Conservation (phyloP, 2,113 vertebrate species). For the Odocoileus virginianus region DNA sequence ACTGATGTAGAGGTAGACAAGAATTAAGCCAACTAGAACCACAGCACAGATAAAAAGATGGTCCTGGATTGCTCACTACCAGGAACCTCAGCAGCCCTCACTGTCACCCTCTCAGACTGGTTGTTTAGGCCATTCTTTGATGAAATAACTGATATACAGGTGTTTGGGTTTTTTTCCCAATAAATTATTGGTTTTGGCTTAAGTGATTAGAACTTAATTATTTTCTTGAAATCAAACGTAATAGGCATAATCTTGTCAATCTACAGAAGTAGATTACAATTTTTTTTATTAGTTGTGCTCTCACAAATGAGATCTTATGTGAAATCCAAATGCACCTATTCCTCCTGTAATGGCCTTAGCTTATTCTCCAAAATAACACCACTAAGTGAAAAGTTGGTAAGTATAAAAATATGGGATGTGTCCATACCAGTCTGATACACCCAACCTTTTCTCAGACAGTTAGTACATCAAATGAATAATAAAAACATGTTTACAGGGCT, state of each 20-base stretch:
- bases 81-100: neutral
- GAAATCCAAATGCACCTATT: neutral
- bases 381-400: neutral
- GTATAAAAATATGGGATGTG: neutral
- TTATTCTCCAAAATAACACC: neutral
- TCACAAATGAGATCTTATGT: neutral
- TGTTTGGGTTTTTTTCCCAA: neutral
- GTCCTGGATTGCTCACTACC: neutral
- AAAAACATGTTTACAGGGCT: neutral
- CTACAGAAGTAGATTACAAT: neutral
- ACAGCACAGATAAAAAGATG: neutral
- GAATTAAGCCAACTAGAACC: neutral
- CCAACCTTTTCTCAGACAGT: neutral
- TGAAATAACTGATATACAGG: neutral
- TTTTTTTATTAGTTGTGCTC: neutral
- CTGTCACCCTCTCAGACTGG: neutral
- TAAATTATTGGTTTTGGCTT: neutral
- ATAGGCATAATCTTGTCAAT: neutral
- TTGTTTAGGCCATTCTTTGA: neutral
- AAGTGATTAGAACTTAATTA: neutral
- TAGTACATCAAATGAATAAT: neutral
- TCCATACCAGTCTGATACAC: neutral
- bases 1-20: neutral
- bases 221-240: neutral
- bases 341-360: neutral